These are phyloP conservation scores for Agriopis marginaria DNA, from an alignment of 2,888 invertebrate species.

Conservation along the genomic window DNA sequence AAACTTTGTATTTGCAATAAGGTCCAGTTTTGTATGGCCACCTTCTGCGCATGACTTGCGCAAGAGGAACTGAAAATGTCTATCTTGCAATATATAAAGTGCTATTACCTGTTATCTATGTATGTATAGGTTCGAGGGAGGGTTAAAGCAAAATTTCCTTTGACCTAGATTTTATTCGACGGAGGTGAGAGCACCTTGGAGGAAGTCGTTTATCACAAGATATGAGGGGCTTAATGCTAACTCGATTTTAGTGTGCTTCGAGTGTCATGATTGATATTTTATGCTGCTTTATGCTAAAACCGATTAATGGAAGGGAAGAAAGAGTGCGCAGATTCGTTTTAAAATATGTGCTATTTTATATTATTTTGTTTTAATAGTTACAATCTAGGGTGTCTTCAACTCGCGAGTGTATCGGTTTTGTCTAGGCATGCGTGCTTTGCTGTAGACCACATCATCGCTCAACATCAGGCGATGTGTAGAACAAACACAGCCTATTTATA, in stretches of 20 bases:
- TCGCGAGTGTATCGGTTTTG: too few species aligned
- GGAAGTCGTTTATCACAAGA: slow-evolving; percentile 55
- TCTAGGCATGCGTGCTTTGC: too few species aligned
- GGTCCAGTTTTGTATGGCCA: slow-evolving; percentile 55
- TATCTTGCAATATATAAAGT: slow-evolving; percentile 41
- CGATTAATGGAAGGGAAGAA: slow-evolving; percentile 3
- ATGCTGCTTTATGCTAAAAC: slow-evolving; percentile 15
- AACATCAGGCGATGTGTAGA: too few species aligned
- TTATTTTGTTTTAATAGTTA: background rate
- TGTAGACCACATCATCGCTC: too few species aligned
- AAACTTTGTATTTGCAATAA: slow-evolving; percentile 58
- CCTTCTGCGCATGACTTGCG: slow-evolving; percentile 77
- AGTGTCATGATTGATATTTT: slow-evolving; percentile 28
- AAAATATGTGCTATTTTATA: background rate
- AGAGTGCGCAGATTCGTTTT: background rate
- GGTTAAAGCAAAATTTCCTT: slow-evolving; percentile 67
- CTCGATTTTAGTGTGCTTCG: slow-evolving; percentile 38
- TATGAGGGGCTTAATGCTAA: slow-evolving; percentile 44
- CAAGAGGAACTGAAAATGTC: slow-evolving; percentile 66
- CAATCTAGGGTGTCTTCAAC: background rate
- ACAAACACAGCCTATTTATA: too few species aligned
- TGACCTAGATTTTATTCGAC: slow-evolving; percentile 71
- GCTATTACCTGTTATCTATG: slow-evolving; percentile 41
- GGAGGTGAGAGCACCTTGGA: slow-evolving; percentile 45
- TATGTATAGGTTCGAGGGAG: slow-evolving; percentile 43